Conservation (phyloP, 2,797 vertebrate genomes). For the Paratrypauchen microcephalus region DNA sequence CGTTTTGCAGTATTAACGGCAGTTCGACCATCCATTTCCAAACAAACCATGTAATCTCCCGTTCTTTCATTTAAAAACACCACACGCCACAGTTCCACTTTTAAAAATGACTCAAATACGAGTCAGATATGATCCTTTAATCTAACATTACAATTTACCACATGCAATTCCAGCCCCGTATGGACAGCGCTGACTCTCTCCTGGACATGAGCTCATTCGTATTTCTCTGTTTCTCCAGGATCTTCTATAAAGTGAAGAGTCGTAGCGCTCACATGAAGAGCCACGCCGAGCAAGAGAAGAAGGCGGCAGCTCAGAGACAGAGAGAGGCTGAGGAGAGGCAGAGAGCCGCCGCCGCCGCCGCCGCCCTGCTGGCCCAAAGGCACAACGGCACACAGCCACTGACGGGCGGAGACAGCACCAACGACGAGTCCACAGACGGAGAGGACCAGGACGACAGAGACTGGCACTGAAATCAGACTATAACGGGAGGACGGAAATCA, state of each 20-base stretch:
- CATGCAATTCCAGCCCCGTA: too few species aligned
- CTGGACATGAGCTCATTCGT: too few species aligned
- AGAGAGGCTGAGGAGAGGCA: conserved; percentile 81
- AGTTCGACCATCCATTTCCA: too few species aligned
- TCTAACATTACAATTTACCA: too few species aligned
- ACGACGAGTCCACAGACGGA: conserved; percentile 69
- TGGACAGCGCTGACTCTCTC: too few species aligned
- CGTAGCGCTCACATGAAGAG: conserved; percentile 99
- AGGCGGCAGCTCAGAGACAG: conserved; percentile 86
- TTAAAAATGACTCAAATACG: too few species aligned
- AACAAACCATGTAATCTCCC: too few species aligned
- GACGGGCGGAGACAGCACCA: conserved; percentile 76
- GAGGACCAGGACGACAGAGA: conserved; percentile 74
- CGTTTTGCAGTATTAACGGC: too few species aligned
- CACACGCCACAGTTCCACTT: too few species aligned
- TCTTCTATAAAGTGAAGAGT: conserved; percentile 98
- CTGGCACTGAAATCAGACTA: conserved; percentile 63
- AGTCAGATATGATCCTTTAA: too few species aligned
- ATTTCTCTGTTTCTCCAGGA: conserved; percentile 63
- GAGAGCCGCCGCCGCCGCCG: conserved; percentile 30
- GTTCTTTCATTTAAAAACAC: too few species aligned
- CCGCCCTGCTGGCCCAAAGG: conserved; percentile 66
- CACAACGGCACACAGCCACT: conserved; percentile 68
- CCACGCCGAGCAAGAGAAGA: conserved; percentile 97
- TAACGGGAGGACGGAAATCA: too few species aligned